Evolutionary conservation across 2,888 invertebrate species (phyloP).

Genomic region (Pyrgus malvae): DNA sequence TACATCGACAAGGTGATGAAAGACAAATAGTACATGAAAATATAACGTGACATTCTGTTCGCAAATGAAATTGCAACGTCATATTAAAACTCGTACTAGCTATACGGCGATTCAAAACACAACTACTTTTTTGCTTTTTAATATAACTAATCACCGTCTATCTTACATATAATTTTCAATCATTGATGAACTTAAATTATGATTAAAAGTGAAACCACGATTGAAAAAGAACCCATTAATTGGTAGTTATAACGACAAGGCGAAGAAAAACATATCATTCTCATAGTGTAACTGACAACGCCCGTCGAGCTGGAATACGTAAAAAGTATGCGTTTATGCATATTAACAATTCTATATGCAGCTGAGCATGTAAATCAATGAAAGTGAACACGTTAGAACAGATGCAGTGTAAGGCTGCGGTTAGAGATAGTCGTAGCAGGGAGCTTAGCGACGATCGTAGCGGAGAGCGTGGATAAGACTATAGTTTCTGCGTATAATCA

Average conservation of each 20-base stretch:
- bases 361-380: constrained; percentile 42
- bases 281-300: background rate
- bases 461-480: background rate
- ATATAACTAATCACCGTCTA: too few species aligned
- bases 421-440: background rate
- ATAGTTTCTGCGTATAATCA: too few species aligned
- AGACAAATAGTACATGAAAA: too few species aligned
- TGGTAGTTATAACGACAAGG: background rate
- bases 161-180: too few species aligned
- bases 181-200: too few species aligned
- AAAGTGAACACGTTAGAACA: constrained; percentile 36
- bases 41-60: too few species aligned
- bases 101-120: too few species aligned
- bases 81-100: too few species aligned
- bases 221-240: background rate
- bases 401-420: background rate
- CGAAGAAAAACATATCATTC: background rate
- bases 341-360: constrained; percentile 30
- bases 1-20: too few species aligned
- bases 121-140: too few species aligned
- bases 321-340: constrained; percentile 19
- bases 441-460: background rate
- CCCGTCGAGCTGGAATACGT: constrained; percentile 1
- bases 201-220: too few species aligned
- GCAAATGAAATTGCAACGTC: too few species aligned